Evolutionary conservation across 1,140 invertebrate genomes (phyloP).

Genomic region (Tetramorium alpestre): DNA sequence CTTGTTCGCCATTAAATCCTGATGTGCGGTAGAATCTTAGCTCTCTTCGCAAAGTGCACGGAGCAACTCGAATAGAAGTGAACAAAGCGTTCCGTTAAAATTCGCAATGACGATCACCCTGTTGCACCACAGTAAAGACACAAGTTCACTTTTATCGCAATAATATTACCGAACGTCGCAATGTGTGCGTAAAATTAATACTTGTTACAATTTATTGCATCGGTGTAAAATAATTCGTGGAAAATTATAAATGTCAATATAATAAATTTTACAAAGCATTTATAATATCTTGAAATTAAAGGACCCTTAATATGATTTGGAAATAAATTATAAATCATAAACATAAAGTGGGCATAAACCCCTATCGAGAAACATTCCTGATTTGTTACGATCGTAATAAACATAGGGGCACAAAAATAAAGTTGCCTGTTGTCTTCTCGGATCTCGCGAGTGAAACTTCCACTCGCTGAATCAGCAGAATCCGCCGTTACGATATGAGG

Average conservation of each 20-base stretch:
- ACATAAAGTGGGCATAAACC: too few species aligned
- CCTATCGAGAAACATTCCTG: neutral
- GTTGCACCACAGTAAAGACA: neutral
- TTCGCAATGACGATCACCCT: neutral
- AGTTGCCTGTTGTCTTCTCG: neutral
- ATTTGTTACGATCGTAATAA: neutral
- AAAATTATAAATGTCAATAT: neutral
- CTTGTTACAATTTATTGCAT: neutral
- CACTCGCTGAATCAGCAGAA: neutral
- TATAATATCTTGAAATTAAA: neutral
- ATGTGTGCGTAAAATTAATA: neutral
- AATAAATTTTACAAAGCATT: neutral
- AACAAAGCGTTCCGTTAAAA: slow-evolving; percentile 29
- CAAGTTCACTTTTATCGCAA: neutral
- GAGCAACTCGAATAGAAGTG: slow-evolving; percentile 29
- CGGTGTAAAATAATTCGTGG: neutral
- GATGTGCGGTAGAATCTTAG: slow-evolving; percentile 42
- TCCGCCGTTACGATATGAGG: slow-evolving; percentile 34
- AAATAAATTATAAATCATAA: neutral
- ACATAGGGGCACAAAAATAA: neutral
- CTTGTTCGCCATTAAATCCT: slow-evolving; percentile 54
- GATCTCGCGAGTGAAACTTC: neutral
- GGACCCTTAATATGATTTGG: neutral
- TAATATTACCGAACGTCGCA: neutral
- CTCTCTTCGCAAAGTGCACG: slow-evolving; percentile 37